Evolutionary conservation across 2,797 vertebrate species (phyloP).

Genomic region (Steatocranus sp.): DNA sequence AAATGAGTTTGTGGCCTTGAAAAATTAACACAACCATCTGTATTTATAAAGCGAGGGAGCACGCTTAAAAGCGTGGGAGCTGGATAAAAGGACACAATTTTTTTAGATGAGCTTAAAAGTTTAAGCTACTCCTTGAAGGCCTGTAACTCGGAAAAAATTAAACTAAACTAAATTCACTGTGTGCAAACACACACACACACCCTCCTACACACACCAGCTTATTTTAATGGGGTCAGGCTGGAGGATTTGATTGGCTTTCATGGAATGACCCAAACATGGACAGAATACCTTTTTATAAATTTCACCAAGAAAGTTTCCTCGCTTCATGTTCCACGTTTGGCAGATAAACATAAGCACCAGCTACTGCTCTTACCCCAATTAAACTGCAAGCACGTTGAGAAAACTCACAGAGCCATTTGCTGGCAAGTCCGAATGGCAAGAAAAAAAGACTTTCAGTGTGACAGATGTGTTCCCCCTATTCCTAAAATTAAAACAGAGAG

Average conservation of each 20-base stretch:
- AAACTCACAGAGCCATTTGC: neutral
- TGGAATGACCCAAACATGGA: neutral
- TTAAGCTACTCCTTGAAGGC: neutral
- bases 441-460: neutral
- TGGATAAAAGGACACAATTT: neutral
- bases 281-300: neutral
- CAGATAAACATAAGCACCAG: neutral
- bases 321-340: neutral
- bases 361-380: neutral
- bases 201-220: neutral
- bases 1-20: neutral
- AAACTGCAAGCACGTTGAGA: neutral
- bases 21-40: neutral
- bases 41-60: neutral
- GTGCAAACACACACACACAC: neutral
- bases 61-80: no score
- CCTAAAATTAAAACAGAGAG: constrained; percentile 11
- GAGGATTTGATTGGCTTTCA: neutral
- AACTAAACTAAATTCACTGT: neutral
- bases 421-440: neutral
- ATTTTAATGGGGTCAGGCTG: neutral
- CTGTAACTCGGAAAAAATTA: neutral
- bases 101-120: neutral
- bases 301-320: neutral
- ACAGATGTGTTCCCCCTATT: neutral